Evolutionary conservation across 2,113 vertebrate genomes (phyloP), one percentile per base, ranked within the genome.

Genomic region (Gasterosteus aculeatus): DNA sequence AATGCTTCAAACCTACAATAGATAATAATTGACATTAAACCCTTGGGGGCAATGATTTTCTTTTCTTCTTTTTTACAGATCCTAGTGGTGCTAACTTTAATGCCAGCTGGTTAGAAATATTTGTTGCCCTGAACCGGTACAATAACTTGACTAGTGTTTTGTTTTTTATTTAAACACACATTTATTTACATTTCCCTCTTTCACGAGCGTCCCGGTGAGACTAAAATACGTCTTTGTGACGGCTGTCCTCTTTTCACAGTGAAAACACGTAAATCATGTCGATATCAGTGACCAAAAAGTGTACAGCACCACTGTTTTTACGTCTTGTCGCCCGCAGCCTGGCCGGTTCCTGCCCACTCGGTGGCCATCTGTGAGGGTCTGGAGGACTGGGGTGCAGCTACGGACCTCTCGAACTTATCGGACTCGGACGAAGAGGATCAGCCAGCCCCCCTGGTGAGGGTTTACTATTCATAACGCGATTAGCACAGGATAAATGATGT

Each of bases 361-460:
- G 86, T 94, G 86, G 96, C 96, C 9, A 94, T 95, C 73, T 95
- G 95, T 9, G 96, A 96, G 70, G 95, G 95, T 29, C 90, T 95
- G 72, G 95, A 96, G 70, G 95, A 96, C 86, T 96, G 96, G 96
- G 91, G 86, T 0, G 92, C 61, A 35, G 76, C 94, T 10, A 95
- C 94, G 69, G 95, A 96, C 82, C 94, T 95, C 14, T 95, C 94
- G 77, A 93, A 93, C 89, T 89, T 92, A 69, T 96, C 95, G 0
- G 96, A 95, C 89, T 95, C 94, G 0, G 97, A 96, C 18, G 96
- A 97, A 46, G 96, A 97, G 2, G 93, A 94, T 9, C 89, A 91
- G 69, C 94, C 95, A 0, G 39, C 84, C 53, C 93, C 94, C 8
- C 90, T 97, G 95, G 97, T 98, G 83, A 93, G 96, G 63, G 29